phyloP scores from a whole-genome alignment of 2,113 vertebrate species.

The Macroglossus sobrinus region DNA sequence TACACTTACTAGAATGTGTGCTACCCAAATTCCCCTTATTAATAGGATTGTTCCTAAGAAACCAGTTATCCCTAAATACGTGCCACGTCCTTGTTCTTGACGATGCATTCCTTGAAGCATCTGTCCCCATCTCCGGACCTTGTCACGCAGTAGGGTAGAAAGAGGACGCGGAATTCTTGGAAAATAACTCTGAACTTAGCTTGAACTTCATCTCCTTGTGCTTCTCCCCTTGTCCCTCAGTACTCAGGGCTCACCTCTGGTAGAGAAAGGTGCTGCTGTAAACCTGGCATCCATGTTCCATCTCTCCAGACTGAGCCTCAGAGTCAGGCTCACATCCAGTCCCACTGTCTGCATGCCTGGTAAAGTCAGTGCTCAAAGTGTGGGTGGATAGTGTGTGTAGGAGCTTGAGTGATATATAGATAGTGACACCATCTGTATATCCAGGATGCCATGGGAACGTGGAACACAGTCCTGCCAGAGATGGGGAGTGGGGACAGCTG shows the following conservation, averaged over 20 bases:
- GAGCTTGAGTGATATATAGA: background rate
- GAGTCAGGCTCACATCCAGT: background rate
- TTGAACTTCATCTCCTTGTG: background rate
- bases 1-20: too few species aligned
- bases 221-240: background rate
- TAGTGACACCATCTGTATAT: background rate
- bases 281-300: background rate
- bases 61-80: too few species aligned
- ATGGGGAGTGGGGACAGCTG: background rate
- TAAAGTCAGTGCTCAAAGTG: background rate
- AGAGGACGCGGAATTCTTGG: too few species aligned
- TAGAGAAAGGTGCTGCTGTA: background rate
- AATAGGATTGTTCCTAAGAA: too few species aligned
- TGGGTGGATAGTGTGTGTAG: background rate
- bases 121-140: too few species aligned
- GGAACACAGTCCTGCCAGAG: background rate
- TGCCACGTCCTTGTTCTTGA: too few species aligned
- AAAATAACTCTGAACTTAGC: background rate
- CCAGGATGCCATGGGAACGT: background rate
- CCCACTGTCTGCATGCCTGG: background rate
- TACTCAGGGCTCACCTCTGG: background rate
- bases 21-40: too few species aligned
- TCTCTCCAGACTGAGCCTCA: background rate
- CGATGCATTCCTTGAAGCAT: too few species aligned
- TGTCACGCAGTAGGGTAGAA: too few species aligned